phyloP scores from a whole-genome alignment of 2,797 vertebrate genomes.

The Benthosema pterotum region DNA sequence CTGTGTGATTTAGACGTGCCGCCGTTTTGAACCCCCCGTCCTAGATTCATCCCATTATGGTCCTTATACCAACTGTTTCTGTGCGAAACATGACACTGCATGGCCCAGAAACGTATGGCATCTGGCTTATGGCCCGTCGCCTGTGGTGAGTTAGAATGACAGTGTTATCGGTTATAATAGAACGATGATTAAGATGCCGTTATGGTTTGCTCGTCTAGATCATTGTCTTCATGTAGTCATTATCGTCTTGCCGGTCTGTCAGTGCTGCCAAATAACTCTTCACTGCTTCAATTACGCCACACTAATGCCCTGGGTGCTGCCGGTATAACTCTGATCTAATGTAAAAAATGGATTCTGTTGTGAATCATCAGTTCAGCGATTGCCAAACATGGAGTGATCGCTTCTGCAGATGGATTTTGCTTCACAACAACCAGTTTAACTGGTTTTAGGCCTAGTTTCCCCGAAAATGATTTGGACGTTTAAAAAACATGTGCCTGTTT shows the following conservation, averaged over 20 bases:
- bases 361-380: no score
- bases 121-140: slow-evolving; percentile 10
- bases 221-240: background rate
- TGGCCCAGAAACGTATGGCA: slow-evolving; percentile 5
- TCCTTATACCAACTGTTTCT: slow-evolving; percentile 29
- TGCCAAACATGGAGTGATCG: slow-evolving; percentile 53
- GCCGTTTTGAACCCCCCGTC: slow-evolving; percentile 27
- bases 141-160: slow-evolving; percentile 18
- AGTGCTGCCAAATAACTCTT: no score
- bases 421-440: slow-evolving; percentile 37
- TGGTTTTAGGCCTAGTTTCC: slow-evolving; percentile 45
- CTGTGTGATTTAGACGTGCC: slow-evolving; percentile 13
- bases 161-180: slow-evolving; percentile 14
- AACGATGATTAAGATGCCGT: background rate
- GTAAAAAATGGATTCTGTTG: no score
- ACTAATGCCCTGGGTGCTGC: no score
- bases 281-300: background rate
- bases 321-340: no score
- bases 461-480: slow-evolving; percentile 26
- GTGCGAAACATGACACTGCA: background rate
- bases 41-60: slow-evolving; percentile 18
- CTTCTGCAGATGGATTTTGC: slow-evolving; percentile 36
- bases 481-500: background rate
- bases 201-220: slow-evolving; percentile 8
- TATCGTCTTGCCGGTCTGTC: background rate